phyloP scores from a whole-genome alignment of 2,113 vertebrate genomes.

The Gadus chalcogrammus region DNA sequence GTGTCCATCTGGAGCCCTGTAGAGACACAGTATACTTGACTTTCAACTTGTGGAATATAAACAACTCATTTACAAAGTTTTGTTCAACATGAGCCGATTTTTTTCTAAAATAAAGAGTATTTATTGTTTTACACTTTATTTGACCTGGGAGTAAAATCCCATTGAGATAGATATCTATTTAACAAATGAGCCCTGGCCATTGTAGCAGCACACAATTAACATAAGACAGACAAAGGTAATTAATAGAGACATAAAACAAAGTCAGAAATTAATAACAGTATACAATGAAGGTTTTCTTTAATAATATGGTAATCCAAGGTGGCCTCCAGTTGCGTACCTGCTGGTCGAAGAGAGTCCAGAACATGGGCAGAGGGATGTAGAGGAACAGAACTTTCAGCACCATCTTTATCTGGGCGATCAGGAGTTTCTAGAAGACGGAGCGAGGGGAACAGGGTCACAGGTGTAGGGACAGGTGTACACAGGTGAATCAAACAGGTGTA shows the following conservation, averaged over 20 bases:
- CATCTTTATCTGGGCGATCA: slow-evolving; percentile 92
- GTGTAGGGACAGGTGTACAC: too few species aligned
- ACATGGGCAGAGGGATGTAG: slow-evolving; percentile 96
- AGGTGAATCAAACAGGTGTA: not conserved
- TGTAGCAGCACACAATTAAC: too few species aligned
- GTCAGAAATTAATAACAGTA: not conserved
- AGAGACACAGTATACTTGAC: slow-evolving; percentile 7
- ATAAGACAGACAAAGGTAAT: too few species aligned
- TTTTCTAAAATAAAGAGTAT: not conserved
- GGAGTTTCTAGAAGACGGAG: slow-evolving; percentile 75
- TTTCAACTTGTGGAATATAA: not conserved
- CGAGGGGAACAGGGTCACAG: not conserved
- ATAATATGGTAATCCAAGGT: too few species aligned
- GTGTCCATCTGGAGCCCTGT: slow-evolving; percentile 94
- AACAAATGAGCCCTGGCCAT: too few species aligned
- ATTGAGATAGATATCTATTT: too few species aligned
- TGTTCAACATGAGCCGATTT: not conserved
- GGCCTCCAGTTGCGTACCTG: slow-evolving; percentile 74
- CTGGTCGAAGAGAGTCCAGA: slow-evolving; percentile 97
- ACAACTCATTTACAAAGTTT: not conserved
- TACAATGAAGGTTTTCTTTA: not conserved
- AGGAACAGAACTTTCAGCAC: slow-evolving; percentile 90
- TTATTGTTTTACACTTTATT: not conserved
- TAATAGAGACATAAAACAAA: too few species aligned
- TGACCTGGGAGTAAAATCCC: not conserved